Evolutionary conservation across 2,888 invertebrate species (phyloP), one percentile per base, ranked within the genome.

Genomic region (Temnothorax unifasciatus): DNA sequence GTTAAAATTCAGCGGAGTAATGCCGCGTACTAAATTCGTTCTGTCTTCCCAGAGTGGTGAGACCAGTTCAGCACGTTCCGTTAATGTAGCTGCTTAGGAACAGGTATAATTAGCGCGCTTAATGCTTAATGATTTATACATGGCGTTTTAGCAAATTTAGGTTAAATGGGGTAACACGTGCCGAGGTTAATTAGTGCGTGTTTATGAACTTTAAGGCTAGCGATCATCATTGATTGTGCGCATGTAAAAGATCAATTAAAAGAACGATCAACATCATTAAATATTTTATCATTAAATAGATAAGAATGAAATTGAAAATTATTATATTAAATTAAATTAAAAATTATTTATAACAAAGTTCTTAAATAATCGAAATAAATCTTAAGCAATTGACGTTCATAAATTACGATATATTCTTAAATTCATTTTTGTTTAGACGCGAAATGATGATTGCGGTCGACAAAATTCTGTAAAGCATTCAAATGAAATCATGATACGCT

Each of bases 41-140:
- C 77, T 41, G 52, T 79, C 77, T 84, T 89, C 90, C 54, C 44
- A 54, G 75, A 86, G 84, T 76, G 54, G 64, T 50, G 87, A 64
- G 77, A 69, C 59, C 86, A 74, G 88, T 88, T 89, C 84, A 84
- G 84, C 75, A 71, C 83, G 79, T 82, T 86, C 86, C 87, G 90
- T 92, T 92, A 91, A 92, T 91, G 90, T 90, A 88, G 91, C 92
- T 92, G 92, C 93, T 93, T 92, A 91, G 92, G 90, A 91, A 89
- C 90, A 90, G 91, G 91, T 89, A 91, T 93, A 94, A 94, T 93
- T 93, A 93, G 92, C 91, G 89, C 89, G 89, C 88, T 91, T 93
- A 93, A 93, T 93, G 91, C 92, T 89, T 87, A 91, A 93, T 93
- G 93, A 93, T 93, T 93, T 93, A 93, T 92, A 91, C 90, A 86